Evolutionary conservation across 1,140 invertebrate species (phyloP).

Genomic region (Monochamus saltuarius): DNA sequence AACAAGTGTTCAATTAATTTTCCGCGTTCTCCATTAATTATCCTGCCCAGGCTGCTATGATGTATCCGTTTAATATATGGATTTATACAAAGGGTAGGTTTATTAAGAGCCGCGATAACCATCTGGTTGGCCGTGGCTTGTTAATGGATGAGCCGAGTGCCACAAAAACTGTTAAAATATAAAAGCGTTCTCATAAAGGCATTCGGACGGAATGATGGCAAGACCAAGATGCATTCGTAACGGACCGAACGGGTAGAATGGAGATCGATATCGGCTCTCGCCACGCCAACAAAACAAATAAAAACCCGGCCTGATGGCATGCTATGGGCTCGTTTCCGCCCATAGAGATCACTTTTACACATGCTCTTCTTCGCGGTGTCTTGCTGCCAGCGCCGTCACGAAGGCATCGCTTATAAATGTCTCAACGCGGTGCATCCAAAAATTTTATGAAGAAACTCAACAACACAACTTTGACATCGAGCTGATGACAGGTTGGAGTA

Average conservation of each 20-base stretch:
- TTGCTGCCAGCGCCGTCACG: too few species aligned
- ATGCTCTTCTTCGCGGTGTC: too few species aligned
- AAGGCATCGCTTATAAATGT: too few species aligned
- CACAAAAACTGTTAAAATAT: conserved; percentile 12
- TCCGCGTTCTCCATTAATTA: too few species aligned
- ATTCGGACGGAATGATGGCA: background rate
- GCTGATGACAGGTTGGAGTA: too few species aligned
- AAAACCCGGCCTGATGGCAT: background rate
- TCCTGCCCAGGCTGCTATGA: background rate
- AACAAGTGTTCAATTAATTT: too few species aligned
- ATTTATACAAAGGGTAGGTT: conserved; percentile 10
- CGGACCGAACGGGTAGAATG: background rate
- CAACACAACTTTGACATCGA: too few species aligned
- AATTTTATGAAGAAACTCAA: too few species aligned
- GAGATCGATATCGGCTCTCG: conserved; percentile 3
- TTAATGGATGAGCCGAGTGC: conserved; percentile 2
- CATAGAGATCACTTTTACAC: too few species aligned
- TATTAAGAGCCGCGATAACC: conserved; percentile 4
- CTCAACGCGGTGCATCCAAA: too few species aligned
- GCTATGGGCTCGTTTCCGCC: background rate
- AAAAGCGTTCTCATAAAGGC: conserved; percentile 3
- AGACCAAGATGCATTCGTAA: conserved; percentile 5
- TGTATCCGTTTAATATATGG: conserved; percentile 6
- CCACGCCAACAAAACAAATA: conserved; percentile 6
- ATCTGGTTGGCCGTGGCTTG: conserved; percentile 6